Conservation (phyloP, 2,113 vertebrate species). For the Ceratotherium simum region DNA sequence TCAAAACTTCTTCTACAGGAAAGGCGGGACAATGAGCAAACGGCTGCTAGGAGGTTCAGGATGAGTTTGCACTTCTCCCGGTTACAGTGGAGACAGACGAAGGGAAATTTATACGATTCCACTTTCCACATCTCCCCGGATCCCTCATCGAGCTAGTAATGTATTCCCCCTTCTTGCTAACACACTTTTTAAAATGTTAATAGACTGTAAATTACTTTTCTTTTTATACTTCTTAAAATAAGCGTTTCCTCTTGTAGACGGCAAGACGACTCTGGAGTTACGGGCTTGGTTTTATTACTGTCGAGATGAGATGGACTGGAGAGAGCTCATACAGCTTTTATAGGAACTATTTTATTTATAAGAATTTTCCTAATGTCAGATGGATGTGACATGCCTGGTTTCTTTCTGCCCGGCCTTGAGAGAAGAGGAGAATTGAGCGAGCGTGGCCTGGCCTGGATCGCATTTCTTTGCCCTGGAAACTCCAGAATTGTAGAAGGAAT, state of each 20-base stretch:
- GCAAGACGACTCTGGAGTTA: slow-evolving; percentile 67
- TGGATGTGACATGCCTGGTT: slow-evolving; percentile 81
- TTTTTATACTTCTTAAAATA: slow-evolving; percentile 81
- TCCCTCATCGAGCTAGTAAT: not conserved
- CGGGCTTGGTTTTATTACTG: slow-evolving; percentile 77
- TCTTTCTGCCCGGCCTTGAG: slow-evolving; percentile 54
- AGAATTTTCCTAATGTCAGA: slow-evolving; percentile 87
- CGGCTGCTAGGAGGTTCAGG: not conserved
- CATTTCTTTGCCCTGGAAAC: not conserved
- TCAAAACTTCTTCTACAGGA: not conserved
- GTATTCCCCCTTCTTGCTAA: slow-evolving; percentile 41
- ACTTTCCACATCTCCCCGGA: not conserved
- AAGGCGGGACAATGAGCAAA: not conserved
- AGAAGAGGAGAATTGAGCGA: not conserved
- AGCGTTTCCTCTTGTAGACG: slow-evolving; percentile 76
- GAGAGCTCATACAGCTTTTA: slow-evolving; percentile 86
- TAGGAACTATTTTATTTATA: slow-evolving; percentile 89
- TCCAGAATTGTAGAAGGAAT: too few relatives aligned
- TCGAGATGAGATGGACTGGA: slow-evolving; percentile 81
- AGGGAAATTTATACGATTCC: accelerated
- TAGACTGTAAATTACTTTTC: slow-evolving; percentile 80
- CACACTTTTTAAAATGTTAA: slow-evolving; percentile 79
- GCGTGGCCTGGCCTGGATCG: not conserved
- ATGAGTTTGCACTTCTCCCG: not conserved
- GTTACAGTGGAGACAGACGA: not conserved